These are phyloP conservation scores for Limnephilus auricula DNA, from an alignment of 2,888 invertebrate species.

Conservation along the genomic window DNA sequence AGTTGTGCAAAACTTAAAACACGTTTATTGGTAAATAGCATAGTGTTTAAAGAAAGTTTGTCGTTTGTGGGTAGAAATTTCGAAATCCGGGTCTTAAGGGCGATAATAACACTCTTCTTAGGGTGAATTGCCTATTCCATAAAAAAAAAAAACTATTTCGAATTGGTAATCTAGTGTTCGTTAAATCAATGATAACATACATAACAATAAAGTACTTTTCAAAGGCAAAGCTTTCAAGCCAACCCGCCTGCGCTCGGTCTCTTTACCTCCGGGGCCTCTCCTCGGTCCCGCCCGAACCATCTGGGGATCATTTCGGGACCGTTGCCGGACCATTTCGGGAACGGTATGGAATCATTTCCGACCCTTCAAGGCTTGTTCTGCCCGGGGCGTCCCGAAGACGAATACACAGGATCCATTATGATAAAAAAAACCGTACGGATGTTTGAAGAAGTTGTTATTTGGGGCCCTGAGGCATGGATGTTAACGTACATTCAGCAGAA, in stretches of 20 bases:
- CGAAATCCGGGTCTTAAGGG: no score
- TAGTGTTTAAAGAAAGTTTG: no score
- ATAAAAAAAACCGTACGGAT: background rate
- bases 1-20: no score
- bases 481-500: background rate
- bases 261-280: constrained; percentile 26
- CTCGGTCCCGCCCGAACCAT: background rate
- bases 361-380: constrained; percentile 21
- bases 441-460: background rate
- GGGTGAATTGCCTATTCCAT: no score
- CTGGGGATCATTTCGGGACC: background rate
- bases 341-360: background rate
- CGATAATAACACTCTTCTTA: no score
- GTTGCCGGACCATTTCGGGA: background rate
- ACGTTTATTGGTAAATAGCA: no score
- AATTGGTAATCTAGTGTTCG: background rate
- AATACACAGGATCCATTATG: background rate
- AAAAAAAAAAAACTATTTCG: no score
- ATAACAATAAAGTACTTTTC: constrained; percentile 14
- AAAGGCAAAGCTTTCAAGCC: constrained; percentile 17
- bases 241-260: background rate
- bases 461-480: background rate
- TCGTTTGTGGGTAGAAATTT: no score
- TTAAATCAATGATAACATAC: background rate
- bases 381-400: constrained; percentile 4